Evolutionary conservation across 2,888 invertebrate species (phyloP).

Genomic region (Sarcophaga caerulescens): DNA sequence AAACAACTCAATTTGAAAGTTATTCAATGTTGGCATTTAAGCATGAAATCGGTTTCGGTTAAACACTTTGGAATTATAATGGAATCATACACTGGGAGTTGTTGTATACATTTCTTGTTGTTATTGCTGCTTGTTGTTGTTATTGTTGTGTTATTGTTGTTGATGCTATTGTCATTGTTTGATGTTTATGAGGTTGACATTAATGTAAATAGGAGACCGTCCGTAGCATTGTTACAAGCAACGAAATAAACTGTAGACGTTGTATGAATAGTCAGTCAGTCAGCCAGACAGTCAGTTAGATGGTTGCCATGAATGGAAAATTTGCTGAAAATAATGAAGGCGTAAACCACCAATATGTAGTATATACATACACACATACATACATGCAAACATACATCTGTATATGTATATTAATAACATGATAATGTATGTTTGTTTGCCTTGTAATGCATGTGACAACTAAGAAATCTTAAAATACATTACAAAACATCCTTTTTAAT

Average conservation of each 20-base stretch:
- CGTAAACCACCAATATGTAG: conserved; percentile 52
- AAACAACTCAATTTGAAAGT: conserved; percentile 65
- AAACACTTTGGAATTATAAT: conserved; percentile 66
- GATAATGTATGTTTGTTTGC: not conserved
- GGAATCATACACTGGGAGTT: conserved; percentile 41
- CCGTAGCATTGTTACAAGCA: conserved; percentile 52
- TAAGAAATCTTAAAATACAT: conserved; percentile 26
- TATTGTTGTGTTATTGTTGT: conserved; percentile 6
- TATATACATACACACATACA: not conserved
- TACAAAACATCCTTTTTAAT: conserved; percentile 42
- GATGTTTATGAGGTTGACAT: conserved; percentile 65
- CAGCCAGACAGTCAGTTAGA: not conserved
- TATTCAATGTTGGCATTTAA: conserved; percentile 65
- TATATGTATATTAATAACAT: conserved; percentile 17
- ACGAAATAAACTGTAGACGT: conserved; percentile 35
- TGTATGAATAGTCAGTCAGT: conserved; percentile 5
- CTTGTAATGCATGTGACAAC: conserved; percentile 34
- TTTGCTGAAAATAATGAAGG: conserved; percentile 49
- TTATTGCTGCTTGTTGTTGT: conserved; percentile 20
- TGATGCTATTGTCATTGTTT: conserved; percentile 50
- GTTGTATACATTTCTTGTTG: conserved; percentile 22
- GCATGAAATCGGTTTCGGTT: conserved; percentile 68
- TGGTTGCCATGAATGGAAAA: conserved; percentile 21
- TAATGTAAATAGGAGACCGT: conserved; percentile 59
- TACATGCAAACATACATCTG: not conserved